Conservation (phyloP, 2,888 invertebrate species). For the Clusia tigrina region DNA sequence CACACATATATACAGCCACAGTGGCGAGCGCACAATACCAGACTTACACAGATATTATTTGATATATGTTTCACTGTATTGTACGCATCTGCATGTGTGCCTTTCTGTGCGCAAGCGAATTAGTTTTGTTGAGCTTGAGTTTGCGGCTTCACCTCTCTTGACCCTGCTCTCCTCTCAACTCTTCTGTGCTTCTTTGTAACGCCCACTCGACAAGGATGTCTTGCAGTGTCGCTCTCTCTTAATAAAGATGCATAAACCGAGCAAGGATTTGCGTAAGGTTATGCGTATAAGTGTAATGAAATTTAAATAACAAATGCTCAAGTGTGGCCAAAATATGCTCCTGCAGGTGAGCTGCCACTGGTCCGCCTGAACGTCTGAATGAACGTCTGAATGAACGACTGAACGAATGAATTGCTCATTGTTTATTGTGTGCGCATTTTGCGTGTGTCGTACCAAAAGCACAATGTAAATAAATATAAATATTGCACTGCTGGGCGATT, state of each 20-base stretch:
- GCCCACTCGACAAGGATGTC: too few species aligned
- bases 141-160: not conserved
- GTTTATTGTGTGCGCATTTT: not conserved
- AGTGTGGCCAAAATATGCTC: constrained; percentile 4
- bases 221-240: not conserved
- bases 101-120: constrained; percentile 4
- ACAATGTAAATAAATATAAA: not conserved
- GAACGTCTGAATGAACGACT: not conserved
- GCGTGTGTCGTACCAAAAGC: not conserved
- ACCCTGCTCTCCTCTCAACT: too few species aligned
- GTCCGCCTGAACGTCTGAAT: not conserved
- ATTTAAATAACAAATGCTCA: constrained; percentile 14
- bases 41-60: too few species aligned
- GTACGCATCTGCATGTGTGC: constrained; percentile 3
- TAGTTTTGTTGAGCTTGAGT: constrained; percentile 4
- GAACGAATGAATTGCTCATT: not conserved
- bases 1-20: too few species aligned
- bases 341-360: not conserved
- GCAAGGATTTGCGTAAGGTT: not conserved
- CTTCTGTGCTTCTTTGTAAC: too few species aligned
- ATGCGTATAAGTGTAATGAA: not conserved
- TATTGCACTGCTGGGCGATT: not conserved
- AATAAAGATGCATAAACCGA: not conserved
- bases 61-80: too few species aligned
- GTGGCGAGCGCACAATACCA: too few species aligned